Conservation (phyloP, 2,888 invertebrate species). For the Strigamia maritima region DNA sequence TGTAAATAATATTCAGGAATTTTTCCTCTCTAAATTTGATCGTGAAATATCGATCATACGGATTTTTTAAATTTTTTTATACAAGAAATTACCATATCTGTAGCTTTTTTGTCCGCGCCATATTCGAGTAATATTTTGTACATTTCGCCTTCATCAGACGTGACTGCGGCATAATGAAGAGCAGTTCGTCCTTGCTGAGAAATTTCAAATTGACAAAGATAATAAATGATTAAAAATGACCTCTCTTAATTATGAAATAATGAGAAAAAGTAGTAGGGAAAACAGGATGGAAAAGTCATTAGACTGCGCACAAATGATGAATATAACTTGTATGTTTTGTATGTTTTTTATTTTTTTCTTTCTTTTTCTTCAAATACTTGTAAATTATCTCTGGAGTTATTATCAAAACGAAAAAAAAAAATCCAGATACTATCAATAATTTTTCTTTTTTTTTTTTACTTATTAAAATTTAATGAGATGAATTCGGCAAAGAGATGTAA, state of each 20-base stretch:
- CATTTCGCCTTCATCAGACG: conserved; percentile 75
- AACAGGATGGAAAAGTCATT: conserved; percentile 9
- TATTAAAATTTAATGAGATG: neutral
- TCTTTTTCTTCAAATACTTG: neutral
- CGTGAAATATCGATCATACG: too few species aligned
- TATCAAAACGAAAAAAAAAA: neutral
- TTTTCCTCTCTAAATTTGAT: conserved; percentile 63
- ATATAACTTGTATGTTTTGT: neutral
- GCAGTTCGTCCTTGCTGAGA: conserved; percentile 60
- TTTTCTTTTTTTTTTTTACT: too few species aligned
- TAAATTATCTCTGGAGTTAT: neutral
- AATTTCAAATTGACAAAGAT: neutral
- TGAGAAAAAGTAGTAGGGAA: neutral
- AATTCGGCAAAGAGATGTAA: neutral
- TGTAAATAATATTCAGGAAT: conserved; percentile 75
- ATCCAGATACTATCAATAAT: neutral
- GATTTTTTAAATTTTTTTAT: too few species aligned
- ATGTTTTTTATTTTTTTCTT: neutral
- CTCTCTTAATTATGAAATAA: neutral
- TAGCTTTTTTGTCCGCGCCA: conserved; percentile 75
- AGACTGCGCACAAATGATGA: neutral
- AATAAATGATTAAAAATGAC: conserved; percentile 31
- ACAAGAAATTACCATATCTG: conserved; percentile 73
- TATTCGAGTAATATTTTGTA: conserved; percentile 79
- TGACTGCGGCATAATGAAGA: conserved; percentile 54